A percentile compares a stretch with the other conserved stretches of the same genome.
These are phyloP conservation scores for Chiloscyllium punctatum DNA, from an alignment of 2,797 vertebrate species.

Conservation along the genomic window DNA sequence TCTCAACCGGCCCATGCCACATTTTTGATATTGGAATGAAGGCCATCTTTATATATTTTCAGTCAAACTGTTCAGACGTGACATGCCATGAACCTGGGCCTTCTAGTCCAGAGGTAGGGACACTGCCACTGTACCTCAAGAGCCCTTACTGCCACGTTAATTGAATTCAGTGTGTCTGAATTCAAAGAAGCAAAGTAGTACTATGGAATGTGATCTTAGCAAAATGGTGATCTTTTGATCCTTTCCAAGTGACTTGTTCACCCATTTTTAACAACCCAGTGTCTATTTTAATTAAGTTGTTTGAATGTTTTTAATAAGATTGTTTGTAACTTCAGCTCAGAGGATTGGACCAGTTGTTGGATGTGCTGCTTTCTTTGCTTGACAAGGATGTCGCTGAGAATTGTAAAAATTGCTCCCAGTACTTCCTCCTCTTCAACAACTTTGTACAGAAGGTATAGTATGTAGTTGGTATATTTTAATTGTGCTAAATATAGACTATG, in stretches of 20 bases:
- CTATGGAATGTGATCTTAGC: not conserved
- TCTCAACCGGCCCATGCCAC: not conserved
- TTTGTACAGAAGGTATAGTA: constrained; percentile 86
- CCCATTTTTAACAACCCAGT: not conserved
- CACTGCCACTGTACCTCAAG: no score
- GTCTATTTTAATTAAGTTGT: not conserved
- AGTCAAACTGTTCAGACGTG: no score
- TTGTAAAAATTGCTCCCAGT: constrained; percentile 96
- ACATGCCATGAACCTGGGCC: no score
- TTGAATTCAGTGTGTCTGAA: not conserved
- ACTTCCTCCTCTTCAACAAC: constrained; percentile 93
- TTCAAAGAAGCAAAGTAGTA: not conserved
- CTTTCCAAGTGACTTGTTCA: not conserved
- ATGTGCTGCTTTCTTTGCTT: constrained; percentile 82
- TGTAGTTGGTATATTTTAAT: not conserved
- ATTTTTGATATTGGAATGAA: not conserved
- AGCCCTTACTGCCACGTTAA: not conserved
- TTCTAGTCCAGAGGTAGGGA: no score
- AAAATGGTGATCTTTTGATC: not conserved
- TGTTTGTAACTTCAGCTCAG: constrained; percentile 56
- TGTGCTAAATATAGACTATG: not conserved
- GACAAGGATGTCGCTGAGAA: constrained; percentile 98
- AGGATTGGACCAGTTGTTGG: constrained; percentile 73
- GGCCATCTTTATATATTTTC: not conserved
- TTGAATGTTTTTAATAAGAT: not conserved